Evolutionary conservation across 2,888 invertebrate genomes (phyloP).

Genomic region (Cosmia trapezina): DNA sequence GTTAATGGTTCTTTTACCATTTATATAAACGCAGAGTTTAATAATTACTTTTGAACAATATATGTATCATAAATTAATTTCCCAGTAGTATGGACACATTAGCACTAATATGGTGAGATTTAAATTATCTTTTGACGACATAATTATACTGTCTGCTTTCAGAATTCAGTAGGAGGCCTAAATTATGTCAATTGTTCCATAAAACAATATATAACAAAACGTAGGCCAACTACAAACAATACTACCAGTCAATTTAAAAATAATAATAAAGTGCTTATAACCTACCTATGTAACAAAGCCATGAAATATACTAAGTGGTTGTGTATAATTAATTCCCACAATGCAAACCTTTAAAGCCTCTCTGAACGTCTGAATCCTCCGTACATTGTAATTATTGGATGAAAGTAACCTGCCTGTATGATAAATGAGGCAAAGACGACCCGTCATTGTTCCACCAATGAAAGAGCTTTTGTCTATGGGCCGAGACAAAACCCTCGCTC

Average conservation of each 20-base stretch:
- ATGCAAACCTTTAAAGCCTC: slow-evolving; percentile 71
- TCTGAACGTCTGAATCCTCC: slow-evolving; percentile 76
- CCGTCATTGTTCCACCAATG: slow-evolving; percentile 85
- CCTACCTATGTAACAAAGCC: slow-evolving; percentile 73
- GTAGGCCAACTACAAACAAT: slow-evolving; percentile 28
- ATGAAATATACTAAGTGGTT: slow-evolving; percentile 77
- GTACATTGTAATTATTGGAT: slow-evolving; percentile 89
- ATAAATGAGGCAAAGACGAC: slow-evolving; percentile 88
- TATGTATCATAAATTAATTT: slow-evolving; percentile 29
- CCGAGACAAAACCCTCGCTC: slow-evolving; percentile 84
- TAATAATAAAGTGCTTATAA: slow-evolving; percentile 65
- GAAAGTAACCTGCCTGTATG: slow-evolving; percentile 89
- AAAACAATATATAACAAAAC: slow-evolving; percentile 25
- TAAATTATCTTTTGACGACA: slow-evolving; percentile 30
- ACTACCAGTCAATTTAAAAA: slow-evolving; percentile 38
- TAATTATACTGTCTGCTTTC: slow-evolving; percentile 1
- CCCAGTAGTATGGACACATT: slow-evolving; percentile 3
- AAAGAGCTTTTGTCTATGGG: slow-evolving; percentile 89
- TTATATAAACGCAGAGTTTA: slow-evolving; percentile 26
- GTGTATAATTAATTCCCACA: slow-evolving; percentile 83
- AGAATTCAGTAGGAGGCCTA: slow-evolving; percentile 18
- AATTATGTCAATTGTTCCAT: slow-evolving; percentile 10
- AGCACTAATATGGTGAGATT: slow-evolving; percentile 25
- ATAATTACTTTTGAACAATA: slow-evolving; percentile 39
- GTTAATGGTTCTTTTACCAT: slow-evolving; percentile 46